Percentiles rank a stretch among this genome's conserved stretches.
Evolutionary conservation across 2,888 invertebrate species (phyloP).

Genomic region (Drosophila affinis): DNA sequence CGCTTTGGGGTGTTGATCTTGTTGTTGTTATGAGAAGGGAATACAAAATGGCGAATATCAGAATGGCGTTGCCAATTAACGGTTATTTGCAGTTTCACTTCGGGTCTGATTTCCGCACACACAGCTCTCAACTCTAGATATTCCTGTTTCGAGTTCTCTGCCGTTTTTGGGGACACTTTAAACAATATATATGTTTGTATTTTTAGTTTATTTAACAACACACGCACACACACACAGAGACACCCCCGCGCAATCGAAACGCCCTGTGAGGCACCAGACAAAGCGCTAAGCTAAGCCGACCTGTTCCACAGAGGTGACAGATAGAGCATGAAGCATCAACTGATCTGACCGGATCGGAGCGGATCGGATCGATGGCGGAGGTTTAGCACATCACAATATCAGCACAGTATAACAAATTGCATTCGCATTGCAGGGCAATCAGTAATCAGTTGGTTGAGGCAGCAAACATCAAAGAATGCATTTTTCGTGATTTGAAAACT

Average conservation of each 20-base stretch:
- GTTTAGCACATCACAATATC: neutral
- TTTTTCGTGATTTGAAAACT: constrained; percentile 36
- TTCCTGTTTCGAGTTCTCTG: constrained; percentile 22
- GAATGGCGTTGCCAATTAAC: constrained; percentile 18
- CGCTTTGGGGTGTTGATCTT: neutral
- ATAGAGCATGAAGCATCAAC: neutral
- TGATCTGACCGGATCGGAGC: neutral
- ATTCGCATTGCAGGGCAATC: constrained; percentile 4
- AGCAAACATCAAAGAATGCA: constrained; percentile 37
- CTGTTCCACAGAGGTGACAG: neutral
- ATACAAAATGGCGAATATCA: neutral
- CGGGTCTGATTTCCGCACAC: constrained; percentile 20
- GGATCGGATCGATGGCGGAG: neutral
- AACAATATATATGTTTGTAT: constrained; percentile 5
- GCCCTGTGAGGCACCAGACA: neutral
- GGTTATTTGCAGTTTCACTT: constrained; percentile 32
- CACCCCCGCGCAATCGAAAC: constrained; percentile 12
- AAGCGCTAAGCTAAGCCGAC: constrained; percentile 3
- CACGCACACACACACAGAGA: constrained; percentile 10
- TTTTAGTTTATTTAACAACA: constrained; percentile 10
- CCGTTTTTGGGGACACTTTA: constrained; percentile 19
- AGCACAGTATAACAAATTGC: constrained; percentile 2
- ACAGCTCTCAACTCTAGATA: neutral
- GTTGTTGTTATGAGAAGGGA: neutral
- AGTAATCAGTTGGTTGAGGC: constrained; percentile 12